Evolutionary conservation across 2,797 vertebrate species (phyloP).

Genomic region (Epinephelus awoara): DNA sequence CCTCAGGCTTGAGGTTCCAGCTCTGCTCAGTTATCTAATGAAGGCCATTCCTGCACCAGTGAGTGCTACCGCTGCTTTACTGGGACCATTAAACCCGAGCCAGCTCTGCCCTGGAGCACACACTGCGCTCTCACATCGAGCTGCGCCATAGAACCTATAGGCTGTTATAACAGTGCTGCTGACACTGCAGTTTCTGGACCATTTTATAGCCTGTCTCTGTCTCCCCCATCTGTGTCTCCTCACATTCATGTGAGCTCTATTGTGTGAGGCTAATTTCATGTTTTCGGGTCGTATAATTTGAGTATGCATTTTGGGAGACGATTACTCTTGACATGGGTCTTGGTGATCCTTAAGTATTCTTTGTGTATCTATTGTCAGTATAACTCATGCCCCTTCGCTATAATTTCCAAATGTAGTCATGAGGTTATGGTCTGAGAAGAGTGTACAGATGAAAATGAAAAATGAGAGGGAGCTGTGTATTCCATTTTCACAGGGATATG

Average conservation of each 20-base stretch:
- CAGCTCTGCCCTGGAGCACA: conserved; percentile 69
- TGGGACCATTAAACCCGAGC: conserved; percentile 76
- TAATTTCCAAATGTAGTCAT: conserved; percentile 14
- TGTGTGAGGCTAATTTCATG: conserved; percentile 54
- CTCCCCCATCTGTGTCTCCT: conserved; percentile 44
- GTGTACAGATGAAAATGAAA: conserved; percentile 20
- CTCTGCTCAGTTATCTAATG: conserved; percentile 73
- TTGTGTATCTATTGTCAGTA: background rate
- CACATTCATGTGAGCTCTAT: conserved; percentile 68
- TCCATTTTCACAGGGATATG: conserved; percentile 36
- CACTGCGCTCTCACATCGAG: conserved; percentile 57
- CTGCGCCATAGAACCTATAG: conserved; percentile 67
- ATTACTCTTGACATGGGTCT: background rate
- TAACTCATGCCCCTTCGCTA: background rate
- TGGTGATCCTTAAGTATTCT: background rate
- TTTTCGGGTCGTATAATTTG: conserved; percentile 12
- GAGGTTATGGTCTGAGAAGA: conserved; percentile 19
- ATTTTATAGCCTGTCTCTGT: conserved; percentile 64
- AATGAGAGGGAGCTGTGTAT: background rate
- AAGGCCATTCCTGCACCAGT: conserved; percentile 73
- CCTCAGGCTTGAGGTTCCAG: conserved; percentile 59
- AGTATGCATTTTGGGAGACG: background rate
- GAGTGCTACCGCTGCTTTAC: conserved; percentile 75
- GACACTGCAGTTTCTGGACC: conserved; percentile 66
- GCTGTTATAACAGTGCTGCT: conserved; percentile 59